Evolutionary conservation across 2,113 vertebrate species (phyloP), one percentile per base, ranked within the genome.

Genomic region (Myrmecophaga tridactyla): DNA sequence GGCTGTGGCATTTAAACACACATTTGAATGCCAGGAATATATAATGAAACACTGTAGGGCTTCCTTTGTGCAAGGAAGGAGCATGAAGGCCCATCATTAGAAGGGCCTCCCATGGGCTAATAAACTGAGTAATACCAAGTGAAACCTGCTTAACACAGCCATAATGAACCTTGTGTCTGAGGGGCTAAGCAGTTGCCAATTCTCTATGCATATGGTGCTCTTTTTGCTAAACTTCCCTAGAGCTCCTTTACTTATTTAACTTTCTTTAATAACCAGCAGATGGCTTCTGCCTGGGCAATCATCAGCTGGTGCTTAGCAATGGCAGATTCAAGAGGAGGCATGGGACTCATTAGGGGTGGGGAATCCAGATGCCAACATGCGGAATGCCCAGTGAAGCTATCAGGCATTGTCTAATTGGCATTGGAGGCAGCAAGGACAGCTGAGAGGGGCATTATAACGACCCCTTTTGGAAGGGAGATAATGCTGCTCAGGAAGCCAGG

Each of bases 231-330:
- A 94, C 87, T 97, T 96, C 90, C 85, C 96, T 65, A 53, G 70
- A 97, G 95, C 90, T 92, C 81, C 85, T 97, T 62, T 78, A 94
- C 88, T 96, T 96, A 95, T 97, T 96, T 95, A 97, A 97, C 95
- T 97, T 97, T 97, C 75, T 95, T 94, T 97, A 97, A 97, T 97
- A 93, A 97, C 94, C 77, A 97, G 90, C 97, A 97, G 96, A 96
- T 97, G 97, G 96, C 92, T 97, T 96, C 96, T 96, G 96, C 97
- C 97, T 96, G 94, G 90, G 96, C 75, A 92, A 78, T 93, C 92
- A 95, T 96, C 94, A 97, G 92, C 92, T 95, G 94, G 90, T 95
- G 77, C 95, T 97, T 94, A 97, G 85, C 92, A 95, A 36, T 94
- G 92, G 94, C 96, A 96, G 81, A 93, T 95, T 95, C 96, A 83